These are phyloP conservation scores for Caenorhabditis panamensis DNA, from an alignment of 2,888 invertebrate genomes.

Conservation along the genomic window DNA sequence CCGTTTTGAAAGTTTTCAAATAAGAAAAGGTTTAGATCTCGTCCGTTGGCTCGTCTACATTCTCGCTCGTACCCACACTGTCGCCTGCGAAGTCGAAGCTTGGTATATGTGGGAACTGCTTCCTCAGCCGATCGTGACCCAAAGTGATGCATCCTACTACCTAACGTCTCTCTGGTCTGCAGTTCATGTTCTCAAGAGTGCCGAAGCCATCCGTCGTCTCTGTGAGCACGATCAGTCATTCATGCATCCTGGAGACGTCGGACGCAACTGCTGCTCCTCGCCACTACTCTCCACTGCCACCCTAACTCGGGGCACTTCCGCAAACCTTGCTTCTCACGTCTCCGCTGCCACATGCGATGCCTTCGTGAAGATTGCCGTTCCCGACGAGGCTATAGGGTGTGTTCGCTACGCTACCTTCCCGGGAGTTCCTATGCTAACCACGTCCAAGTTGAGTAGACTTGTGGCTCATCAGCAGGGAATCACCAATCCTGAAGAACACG, in stretches of 20 bases:
- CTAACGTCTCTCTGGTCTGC: conserved; percentile 94
- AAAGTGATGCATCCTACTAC: conserved; percentile 94
- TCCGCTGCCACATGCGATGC: conserved; percentile 56
- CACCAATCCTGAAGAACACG: conserved; percentile 96
- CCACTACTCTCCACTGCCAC: conserved; percentile 60
- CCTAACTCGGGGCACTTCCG: conserved; percentile 44
- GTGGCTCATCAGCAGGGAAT: conserved; percentile 95
- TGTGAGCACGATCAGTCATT: conserved; percentile 50
- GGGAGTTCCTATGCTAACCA: conserved; percentile 93
- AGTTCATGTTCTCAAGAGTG: conserved; percentile 90
- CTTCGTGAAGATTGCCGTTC: conserved; percentile 90
- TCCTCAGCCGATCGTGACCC: conserved; percentile 87
- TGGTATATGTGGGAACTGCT: conserved; percentile 95
- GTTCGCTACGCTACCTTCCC: conserved; percentile 89
- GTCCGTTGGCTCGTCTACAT: conserved; percentile 94
- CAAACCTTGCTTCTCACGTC: conserved; percentile 1
- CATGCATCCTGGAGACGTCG: conserved; percentile 27
- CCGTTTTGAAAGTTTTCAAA: conserved; percentile 79
- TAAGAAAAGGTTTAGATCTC: conserved; percentile 87
- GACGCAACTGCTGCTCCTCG: conserved; percentile 45
- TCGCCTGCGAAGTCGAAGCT: conserved; percentile 94
- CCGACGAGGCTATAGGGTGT: conserved; percentile 94
- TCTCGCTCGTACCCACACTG: conserved; percentile 90
- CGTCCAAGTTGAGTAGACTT: conserved; percentile 90
- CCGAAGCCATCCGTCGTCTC: conserved; percentile 81